phyloP scores from a whole-genome alignment of 2,113 vertebrate species.

The Cephalopterus ornatus region DNA sequence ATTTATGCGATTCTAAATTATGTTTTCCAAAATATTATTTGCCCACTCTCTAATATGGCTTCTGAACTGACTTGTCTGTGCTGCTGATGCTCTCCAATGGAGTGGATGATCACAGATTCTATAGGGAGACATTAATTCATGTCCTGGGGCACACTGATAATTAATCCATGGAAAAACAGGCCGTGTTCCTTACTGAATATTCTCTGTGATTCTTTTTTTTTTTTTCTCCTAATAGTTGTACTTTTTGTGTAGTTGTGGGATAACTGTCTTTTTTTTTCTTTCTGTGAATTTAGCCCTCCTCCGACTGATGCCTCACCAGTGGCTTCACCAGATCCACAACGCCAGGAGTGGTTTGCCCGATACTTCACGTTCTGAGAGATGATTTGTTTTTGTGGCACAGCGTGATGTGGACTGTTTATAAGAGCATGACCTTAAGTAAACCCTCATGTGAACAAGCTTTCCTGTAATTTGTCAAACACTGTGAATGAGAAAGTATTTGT shows the following conservation, averaged over 20 bases:
- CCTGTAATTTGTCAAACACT: slow-evolving; percentile 74
- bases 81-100: slow-evolving; percentile 69
- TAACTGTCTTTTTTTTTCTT: slow-evolving; percentile 46
- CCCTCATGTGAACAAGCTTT: slow-evolving; percentile 67
- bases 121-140: not conserved
- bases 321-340: slow-evolving; percentile 89
- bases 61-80: slow-evolving; percentile 34
- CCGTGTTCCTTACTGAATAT: not conserved
- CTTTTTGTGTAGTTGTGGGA: slow-evolving; percentile 22
- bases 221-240: not conserved
- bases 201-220: not conserved
- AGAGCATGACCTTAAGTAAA: slow-evolving; percentile 84
- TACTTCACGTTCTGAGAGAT: slow-evolving; percentile 97
- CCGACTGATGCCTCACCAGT: slow-evolving; percentile 88
- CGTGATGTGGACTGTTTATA: slow-evolving; percentile 70
- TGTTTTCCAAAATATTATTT: not conserved
- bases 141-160: not conserved
- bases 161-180: not conserved
- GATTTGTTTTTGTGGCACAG: slow-evolving; percentile 61
- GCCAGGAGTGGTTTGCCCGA: slow-evolving; percentile 97
- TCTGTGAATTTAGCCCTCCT: slow-evolving; percentile 88
- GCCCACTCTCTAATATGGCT: slow-evolving; percentile 1
- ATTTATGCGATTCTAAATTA: not conserved
- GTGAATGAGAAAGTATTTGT: slow-evolving; percentile 79
- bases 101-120: slow-evolving; percentile 55